Conservation (phyloP, 2,113 vertebrate species). For the Rallus limicola region DNA sequence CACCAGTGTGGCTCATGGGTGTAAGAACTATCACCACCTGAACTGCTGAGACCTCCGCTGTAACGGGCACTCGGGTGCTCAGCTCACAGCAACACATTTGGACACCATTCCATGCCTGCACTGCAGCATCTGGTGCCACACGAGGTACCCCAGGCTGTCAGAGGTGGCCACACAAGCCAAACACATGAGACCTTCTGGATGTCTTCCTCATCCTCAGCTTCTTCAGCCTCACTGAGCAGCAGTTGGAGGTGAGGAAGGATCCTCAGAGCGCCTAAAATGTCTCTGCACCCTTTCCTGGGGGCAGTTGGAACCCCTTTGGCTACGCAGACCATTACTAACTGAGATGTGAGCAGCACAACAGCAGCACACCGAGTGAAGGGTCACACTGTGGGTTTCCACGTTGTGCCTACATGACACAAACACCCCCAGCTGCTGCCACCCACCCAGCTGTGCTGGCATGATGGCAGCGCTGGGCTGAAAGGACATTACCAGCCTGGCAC, state of each 20-base stretch:
- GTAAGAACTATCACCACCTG: background rate
- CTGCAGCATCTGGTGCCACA: background rate
- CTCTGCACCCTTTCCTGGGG: background rate
- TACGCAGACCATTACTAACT: background rate
- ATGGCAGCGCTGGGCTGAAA: background rate
- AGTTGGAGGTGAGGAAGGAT: background rate
- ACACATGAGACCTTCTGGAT: background rate
- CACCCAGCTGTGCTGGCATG: background rate
- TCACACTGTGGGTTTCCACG: background rate
- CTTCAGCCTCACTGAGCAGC: background rate
- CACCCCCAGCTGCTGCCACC: background rate
- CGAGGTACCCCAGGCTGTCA: no score
- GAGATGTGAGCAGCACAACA: background rate
- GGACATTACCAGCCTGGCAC: fast-evolving
- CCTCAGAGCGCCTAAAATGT: background rate
- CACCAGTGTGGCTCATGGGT: fast-evolving
- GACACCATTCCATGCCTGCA: background rate
- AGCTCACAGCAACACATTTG: background rate
- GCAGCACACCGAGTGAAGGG: background rate
- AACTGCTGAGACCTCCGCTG: background rate
- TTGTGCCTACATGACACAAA: fast-evolving
- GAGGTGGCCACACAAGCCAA: background rate
- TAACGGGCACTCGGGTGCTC: background rate
- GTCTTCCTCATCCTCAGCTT: background rate
- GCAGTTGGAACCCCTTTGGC: background rate